Conservation (phyloP, 2,888 invertebrate genomes). For the Strigamia transsilvanica region DNA sequence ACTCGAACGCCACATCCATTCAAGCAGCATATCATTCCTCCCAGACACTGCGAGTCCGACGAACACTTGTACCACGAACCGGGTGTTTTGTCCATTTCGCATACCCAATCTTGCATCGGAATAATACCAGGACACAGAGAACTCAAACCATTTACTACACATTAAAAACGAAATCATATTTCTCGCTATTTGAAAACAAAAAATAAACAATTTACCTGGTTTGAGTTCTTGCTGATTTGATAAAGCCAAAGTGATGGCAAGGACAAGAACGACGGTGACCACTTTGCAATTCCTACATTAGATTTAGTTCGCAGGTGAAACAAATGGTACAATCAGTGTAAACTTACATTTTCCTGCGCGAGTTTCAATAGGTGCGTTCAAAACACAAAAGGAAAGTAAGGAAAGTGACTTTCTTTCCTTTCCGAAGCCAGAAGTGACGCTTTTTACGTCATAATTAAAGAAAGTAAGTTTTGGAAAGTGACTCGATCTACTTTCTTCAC, state of each 20-base stretch:
- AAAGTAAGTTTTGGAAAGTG: too few species aligned
- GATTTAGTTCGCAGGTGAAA: not conserved
- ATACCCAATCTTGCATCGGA: slow-evolving; percentile 49
- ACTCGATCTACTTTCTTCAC: too few species aligned
- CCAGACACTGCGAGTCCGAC: not conserved
- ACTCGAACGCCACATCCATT: slow-evolving; percentile 48
- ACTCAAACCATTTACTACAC: not conserved
- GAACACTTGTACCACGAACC: slow-evolving; percentile 31
- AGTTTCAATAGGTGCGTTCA: too few species aligned
- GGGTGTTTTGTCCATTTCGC: slow-evolving; percentile 35
- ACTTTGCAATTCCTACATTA: not conserved
- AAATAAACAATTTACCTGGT: not conserved
- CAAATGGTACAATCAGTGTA: not conserved
- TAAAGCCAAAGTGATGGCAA: not conserved
- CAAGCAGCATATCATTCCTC: slow-evolving; percentile 50
- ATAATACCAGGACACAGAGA: slow-evolving; percentile 12
- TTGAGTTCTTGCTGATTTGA: not conserved
- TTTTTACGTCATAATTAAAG: too few species aligned
- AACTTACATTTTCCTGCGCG: not conserved
- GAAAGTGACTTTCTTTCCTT: too few species aligned
- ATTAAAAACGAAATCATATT: not conserved
- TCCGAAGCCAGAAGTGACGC: too few species aligned
- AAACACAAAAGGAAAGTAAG: too few species aligned
- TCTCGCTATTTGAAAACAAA: too few species aligned
- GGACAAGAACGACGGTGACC: not conserved